Percentiles rank a stretch among this genome's conserved stretches.
Conservation (phyloP, 1,140 invertebrate genomes). For the Telenomus remus region DNA sequence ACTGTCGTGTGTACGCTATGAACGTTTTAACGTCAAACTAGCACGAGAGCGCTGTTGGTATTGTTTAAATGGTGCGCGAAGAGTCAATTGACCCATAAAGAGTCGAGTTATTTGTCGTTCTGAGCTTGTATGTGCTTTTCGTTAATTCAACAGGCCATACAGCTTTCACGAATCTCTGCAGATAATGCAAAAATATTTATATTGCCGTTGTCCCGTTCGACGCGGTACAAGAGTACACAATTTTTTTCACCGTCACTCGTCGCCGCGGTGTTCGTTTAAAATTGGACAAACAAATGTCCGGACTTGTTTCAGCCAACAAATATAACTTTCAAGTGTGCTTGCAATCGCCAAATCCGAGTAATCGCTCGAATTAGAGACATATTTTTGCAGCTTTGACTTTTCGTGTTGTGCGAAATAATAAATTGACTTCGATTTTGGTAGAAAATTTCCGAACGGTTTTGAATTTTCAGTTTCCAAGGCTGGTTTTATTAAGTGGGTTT, state of each 20-base stretch:
- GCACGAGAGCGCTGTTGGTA: conserved; percentile 30
- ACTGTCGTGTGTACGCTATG: conserved; percentile 41
- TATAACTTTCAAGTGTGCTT: not conserved
- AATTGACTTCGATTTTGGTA: no score
- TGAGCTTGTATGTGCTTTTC: conserved; percentile 45
- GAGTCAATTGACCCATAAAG: conserved; percentile 58
- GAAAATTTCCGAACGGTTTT: no score
- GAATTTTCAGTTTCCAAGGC: no score
- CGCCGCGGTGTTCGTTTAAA: conserved; percentile 18
- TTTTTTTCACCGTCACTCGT: conserved; percentile 37
- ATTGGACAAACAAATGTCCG: conserved; percentile 23
- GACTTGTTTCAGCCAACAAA: conserved; percentile 6
- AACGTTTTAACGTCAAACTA: conserved; percentile 41
- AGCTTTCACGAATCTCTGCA: conserved; percentile 29
- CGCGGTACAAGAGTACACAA: conserved; percentile 26
- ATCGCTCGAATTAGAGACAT: conserved; percentile 8
- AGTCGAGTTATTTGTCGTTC: conserved; percentile 48
- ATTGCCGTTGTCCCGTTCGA: conserved; percentile 13
- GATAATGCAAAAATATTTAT: conserved; percentile 52
- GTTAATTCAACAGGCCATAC: conserved; percentile 42
- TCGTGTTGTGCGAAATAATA: no score
- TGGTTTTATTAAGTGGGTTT: no score
- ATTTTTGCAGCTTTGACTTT: no score
- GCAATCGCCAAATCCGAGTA: not conserved
- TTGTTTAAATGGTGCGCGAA: conserved; percentile 62